Percentiles rank a stretch among this genome's conserved stretches.
phyloP scores from a whole-genome alignment of 2,797 vertebrate genomes.

The Philypnodon macrostomus region DNA sequence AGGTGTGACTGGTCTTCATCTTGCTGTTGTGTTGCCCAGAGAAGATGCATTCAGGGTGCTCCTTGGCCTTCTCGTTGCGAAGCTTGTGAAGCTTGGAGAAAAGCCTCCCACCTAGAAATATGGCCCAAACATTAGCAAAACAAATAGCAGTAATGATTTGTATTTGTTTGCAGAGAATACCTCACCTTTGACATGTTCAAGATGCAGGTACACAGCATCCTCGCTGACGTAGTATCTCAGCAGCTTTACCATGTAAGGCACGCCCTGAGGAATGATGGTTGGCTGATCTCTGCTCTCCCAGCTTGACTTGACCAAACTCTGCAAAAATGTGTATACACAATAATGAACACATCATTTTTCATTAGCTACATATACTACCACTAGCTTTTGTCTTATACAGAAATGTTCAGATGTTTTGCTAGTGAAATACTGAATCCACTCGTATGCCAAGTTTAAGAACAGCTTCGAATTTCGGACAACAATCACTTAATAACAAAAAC shows the following conservation, averaged over 20 bases:
- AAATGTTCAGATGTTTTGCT: no score
- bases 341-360: no score
- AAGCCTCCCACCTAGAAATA: slow-evolving; percentile 83
- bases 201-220: slow-evolving; percentile 91
- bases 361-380: no score
- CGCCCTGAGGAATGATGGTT: slow-evolving; percentile 93
- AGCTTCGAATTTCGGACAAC: no score
- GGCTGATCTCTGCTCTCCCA: slow-evolving; percentile 83
- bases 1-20: slow-evolving; percentile 78
- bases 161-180: background rate
- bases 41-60: slow-evolving; percentile 74
- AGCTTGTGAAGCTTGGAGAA: slow-evolving; percentile 86
- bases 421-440: no score
- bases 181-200: slow-evolving; percentile 92
- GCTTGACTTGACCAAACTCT: slow-evolving; percentile 93
- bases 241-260: slow-evolving; percentile 96
- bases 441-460: no score
- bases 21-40: slow-evolving; percentile 66
- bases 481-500: no score
- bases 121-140: background rate
- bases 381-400: no score
- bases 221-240: slow-evolving; percentile 91
- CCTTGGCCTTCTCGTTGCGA: slow-evolving; percentile 66
- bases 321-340: slow-evolving; percentile 25
- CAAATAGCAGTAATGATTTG: background rate